These are phyloP conservation scores for Phrynosoma platyrhinos DNA, from an alignment of 2,113 vertebrate genomes.

Conservation along the genomic window DNA sequence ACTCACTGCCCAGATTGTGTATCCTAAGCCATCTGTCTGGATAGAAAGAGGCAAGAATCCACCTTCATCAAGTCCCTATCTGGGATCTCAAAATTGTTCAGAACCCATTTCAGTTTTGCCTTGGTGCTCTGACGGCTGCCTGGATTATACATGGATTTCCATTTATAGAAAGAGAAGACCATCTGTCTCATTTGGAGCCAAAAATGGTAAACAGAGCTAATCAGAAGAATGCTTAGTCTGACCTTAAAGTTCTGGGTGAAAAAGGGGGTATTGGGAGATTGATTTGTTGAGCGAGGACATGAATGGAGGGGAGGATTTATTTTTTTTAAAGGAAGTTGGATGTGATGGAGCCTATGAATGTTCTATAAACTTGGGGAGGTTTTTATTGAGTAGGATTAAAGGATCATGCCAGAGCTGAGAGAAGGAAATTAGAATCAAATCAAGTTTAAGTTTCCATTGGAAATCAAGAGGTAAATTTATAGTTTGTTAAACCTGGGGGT, in stretches of 20 bases:
- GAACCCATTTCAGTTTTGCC: not conserved
- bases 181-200: not conserved
- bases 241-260: not conserved
- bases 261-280: not conserved
- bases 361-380: not conserved
- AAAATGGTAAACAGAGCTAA: slow-evolving; percentile 10
- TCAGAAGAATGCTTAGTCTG: not conserved
- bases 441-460: slow-evolving; percentile 29
- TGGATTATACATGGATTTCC: not conserved
- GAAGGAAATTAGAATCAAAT: slow-evolving; percentile 65
- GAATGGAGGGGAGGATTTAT: accelerated
- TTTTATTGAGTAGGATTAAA: slow-evolving; percentile 57
- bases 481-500: not conserved
- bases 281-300: not conserved
- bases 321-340: not conserved
- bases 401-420: slow-evolving; percentile 47
- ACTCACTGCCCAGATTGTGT: not conserved
- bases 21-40: not conserved
- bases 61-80: not conserved
- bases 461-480: slow-evolving; percentile 29
- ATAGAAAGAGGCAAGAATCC: not conserved
- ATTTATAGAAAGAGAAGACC: not conserved
- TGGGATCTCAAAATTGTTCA: not conserved
- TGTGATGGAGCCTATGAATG: slow-evolving; percentile 2
- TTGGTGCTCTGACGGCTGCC: not conserved